phyloP scores from a whole-genome alignment of 2,113 vertebrate species.

The Kobus ellipsiprymnus region DNA sequence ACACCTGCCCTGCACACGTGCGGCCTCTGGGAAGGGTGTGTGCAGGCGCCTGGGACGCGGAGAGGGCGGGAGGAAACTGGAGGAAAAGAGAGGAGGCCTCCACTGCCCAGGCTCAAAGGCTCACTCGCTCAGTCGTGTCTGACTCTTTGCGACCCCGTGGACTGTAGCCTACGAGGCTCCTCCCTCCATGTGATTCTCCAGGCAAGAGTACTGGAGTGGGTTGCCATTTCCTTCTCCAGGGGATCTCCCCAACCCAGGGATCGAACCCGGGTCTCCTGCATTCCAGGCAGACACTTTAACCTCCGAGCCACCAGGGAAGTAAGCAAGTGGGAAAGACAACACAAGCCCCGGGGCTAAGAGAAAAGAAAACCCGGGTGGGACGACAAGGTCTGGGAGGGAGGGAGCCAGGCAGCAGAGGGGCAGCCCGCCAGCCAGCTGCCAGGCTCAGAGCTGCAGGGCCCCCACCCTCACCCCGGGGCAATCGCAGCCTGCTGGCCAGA shows the following conservation, averaged over 20 bases:
- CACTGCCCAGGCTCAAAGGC: background rate
- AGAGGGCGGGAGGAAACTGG: background rate
- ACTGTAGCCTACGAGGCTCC: no score
- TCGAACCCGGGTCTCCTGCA: no score
- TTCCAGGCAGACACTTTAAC: no score
- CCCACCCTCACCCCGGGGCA: fast-evolving
- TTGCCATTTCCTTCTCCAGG: no score
- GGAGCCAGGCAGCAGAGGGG: background rate
- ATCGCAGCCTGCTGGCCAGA: background rate
- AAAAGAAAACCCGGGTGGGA: background rate
- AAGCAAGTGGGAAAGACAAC: background rate
- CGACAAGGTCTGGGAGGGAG: background rate
- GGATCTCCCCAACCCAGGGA: no score
- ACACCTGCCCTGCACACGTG: constrained; percentile 23
- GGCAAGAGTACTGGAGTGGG: no score
- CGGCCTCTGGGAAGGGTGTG: constrained; percentile 48
- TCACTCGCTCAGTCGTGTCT: no score
- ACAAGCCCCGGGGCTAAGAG: background rate
- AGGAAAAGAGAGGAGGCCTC: background rate
- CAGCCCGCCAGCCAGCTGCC: background rate
- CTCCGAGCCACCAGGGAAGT: no score
- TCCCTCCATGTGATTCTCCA: no score
- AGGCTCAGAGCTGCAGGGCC: background rate
- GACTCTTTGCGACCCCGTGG: no score
- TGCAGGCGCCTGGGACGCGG: background rate